phyloP scores from a whole-genome alignment of 2,888 invertebrate species.

The Dicroscelio sp. region DNA sequence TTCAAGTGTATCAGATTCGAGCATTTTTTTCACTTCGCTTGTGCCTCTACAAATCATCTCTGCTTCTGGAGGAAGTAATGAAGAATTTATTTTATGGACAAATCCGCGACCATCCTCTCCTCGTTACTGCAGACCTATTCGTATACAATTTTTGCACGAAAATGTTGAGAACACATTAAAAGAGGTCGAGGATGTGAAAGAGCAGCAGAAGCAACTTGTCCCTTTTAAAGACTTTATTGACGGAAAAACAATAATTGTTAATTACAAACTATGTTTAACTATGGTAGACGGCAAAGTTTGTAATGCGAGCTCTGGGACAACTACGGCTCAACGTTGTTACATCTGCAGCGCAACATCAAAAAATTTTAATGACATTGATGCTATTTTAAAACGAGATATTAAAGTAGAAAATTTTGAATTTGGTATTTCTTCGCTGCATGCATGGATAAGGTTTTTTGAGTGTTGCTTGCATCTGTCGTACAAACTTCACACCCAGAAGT shows the following conservation, averaged over 20 bases:
- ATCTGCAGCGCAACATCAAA: slow-evolving; percentile 28
- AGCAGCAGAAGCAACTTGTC: slow-evolving; percentile 41
- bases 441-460: slow-evolving; percentile 67
- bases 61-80: not conserved
- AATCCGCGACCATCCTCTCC: slow-evolving; percentile 22
- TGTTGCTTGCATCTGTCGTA: slow-evolving; percentile 61
- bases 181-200: slow-evolving; percentile 40
- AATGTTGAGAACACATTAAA: slow-evolving; percentile 31
- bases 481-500: slow-evolving; percentile 36
- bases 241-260: slow-evolving; percentile 52
- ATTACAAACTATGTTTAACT: slow-evolving; percentile 72
- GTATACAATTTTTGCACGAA: slow-evolving; percentile 57
- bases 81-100: not conserved
- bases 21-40: slow-evolving; percentile 61
- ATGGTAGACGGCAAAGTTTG: slow-evolving; percentile 80
- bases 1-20: slow-evolving; percentile 53
- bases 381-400: slow-evolving; percentile 9
- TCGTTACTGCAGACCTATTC: slow-evolving; percentile 43
- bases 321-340: slow-evolving; percentile 45
- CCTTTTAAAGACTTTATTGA: slow-evolving; percentile 48
- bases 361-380: slow-evolving; percentile 39
- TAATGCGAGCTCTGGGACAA: slow-evolving; percentile 50
- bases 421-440: slow-evolving; percentile 53
- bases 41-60: slow-evolving; percentile 48
- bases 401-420: not conserved